Base-by-base conservation (phyloP, 2,797 vertebrate genomes). In the Oryzias sinensis region DNA sequence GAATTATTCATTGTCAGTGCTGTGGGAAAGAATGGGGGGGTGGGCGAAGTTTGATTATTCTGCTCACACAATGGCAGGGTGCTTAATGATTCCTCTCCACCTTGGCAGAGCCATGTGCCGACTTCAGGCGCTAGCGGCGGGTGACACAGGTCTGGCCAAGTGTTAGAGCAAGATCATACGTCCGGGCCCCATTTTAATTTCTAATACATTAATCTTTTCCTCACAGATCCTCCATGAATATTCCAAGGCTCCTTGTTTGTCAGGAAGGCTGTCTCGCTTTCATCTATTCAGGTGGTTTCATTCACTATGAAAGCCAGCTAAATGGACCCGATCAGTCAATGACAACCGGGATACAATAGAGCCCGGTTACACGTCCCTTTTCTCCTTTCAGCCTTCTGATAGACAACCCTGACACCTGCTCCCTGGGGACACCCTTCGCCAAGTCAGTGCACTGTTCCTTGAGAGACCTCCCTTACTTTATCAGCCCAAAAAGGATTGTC, bases 131-230 rank as follows among this genome's bases (percentile, higher is more conserved):
- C 92, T 91, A 87, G 93, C 90, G 90, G 88, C 86, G 93, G 94
- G 95, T 99, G 97, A 98, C 96, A 97, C 92, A 93, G 95, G 95
- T 98, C 96, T 97, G 96, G 96, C 97, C 97, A 97, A 98, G 95
- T 99, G 96, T 97, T 97, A 97, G 94, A 95, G 96, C 94, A 96
- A 97, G 97, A 98, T 98, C 97, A 96, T 93, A 95, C 93, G 93
- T 94, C 93, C 94, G 86, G 90, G 94, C 92, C 95, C 94, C 93
- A 99, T 98, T 99, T 99, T 98, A 99, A 99, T 98, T 99, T 99
- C 96, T 98, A 98, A 98, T 98, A 95, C 97, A 98, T 98, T 99
- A 99, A 99, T 99, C 97, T 99, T 97, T 93, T 91, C 92, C 92
- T 93, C 90, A 78, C 96, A 99, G 96, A 97, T 97, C 94, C 94